A percentile compares a stretch with the other conserved stretches of the same genome.
Evolutionary conservation across 92 coral and sea anemone species (phyloP).

Genomic region (Chrysogorgia sp.): DNA sequence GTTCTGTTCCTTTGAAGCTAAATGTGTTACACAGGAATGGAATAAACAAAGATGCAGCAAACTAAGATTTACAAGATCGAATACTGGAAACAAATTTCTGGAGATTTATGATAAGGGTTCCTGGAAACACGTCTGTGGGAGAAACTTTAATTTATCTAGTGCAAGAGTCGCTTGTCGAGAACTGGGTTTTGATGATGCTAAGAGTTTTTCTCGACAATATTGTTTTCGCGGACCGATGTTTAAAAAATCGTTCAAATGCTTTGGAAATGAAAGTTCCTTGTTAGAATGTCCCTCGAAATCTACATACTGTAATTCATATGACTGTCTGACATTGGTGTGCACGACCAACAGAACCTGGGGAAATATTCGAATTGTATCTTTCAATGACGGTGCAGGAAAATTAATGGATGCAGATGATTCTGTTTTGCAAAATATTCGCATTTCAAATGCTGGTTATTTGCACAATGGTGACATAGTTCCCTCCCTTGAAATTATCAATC

Average conservation of each 20-base stretch:
- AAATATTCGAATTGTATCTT: background rate
- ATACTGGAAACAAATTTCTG: background rate
- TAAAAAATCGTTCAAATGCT: background rate
- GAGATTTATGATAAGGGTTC: background rate
- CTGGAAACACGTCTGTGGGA: background rate
- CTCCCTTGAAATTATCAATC: background rate
- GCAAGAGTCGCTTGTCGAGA: background rate
- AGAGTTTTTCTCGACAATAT: background rate
- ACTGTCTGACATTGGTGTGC: background rate
- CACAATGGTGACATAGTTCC: background rate
- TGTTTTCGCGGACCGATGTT: background rate
- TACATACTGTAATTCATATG: background rate
- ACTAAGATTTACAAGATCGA: slow-evolving; percentile 12
- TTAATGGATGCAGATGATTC: background rate
- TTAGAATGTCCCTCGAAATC: background rate
- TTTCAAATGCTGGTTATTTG: background rate
- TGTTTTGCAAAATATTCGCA: background rate
- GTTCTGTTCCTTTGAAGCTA: slow-evolving; percentile 6
- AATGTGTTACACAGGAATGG: background rate
- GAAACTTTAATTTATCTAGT: background rate
- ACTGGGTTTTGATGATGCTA: background rate
- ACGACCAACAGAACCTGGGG: background rate
- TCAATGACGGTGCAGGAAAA: background rate
- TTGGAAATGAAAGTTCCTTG: background rate
- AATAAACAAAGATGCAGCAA: background rate